Conservation (phyloP, 2,888 invertebrate genomes). For the Oxycera nigricornis region DNA sequence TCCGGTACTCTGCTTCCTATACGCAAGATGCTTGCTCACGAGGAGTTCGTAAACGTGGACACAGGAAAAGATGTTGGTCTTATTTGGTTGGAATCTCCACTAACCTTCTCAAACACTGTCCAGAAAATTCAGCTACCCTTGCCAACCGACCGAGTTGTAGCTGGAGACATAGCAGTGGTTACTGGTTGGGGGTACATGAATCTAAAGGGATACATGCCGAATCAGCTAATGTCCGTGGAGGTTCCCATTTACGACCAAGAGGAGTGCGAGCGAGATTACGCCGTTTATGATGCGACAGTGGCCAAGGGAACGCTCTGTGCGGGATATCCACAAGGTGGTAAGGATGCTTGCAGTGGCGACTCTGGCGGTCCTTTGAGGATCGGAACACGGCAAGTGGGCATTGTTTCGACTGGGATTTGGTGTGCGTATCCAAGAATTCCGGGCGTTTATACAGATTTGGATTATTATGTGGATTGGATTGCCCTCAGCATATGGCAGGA, state of each 20-base stretch:
- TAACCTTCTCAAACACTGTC: neutral
- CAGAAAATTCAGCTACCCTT: constrained; percentile 30
- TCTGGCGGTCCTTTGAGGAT: constrained; percentile 27
- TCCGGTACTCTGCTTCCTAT: constrained; percentile 12
- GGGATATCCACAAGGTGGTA: constrained; percentile 4
- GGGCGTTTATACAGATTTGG: constrained; percentile 39
- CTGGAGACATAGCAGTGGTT: neutral
- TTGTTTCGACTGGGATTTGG: constrained; percentile 30
- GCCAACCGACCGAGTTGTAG: neutral
- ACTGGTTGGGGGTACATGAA: constrained; percentile 38
- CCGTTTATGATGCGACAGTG: neutral
- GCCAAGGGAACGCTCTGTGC: constrained; percentile 40
- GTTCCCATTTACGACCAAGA: constrained; percentile 11
- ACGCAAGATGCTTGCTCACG: constrained; percentile 12
- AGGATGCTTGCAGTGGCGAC: constrained; percentile 27
- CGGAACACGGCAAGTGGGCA: constrained; percentile 19
- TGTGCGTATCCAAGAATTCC: constrained; percentile 36
- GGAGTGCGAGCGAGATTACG: constrained; percentile 1
- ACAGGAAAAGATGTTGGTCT: constrained; percentile 37
- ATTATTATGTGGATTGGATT: constrained; percentile 1
- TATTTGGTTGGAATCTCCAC: constrained; percentile 14
- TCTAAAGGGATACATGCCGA: neutral
- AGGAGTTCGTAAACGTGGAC: constrained; percentile 1
- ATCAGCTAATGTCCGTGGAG: constrained; percentile 10
- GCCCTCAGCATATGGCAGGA: neutral